A percentile compares a stretch with the other conserved stretches of the same genome.
These are phyloP conservation scores for Odontomachus brunneus DNA, from an alignment of 1,140 invertebrate genomes.

Conservation along the genomic window DNA sequence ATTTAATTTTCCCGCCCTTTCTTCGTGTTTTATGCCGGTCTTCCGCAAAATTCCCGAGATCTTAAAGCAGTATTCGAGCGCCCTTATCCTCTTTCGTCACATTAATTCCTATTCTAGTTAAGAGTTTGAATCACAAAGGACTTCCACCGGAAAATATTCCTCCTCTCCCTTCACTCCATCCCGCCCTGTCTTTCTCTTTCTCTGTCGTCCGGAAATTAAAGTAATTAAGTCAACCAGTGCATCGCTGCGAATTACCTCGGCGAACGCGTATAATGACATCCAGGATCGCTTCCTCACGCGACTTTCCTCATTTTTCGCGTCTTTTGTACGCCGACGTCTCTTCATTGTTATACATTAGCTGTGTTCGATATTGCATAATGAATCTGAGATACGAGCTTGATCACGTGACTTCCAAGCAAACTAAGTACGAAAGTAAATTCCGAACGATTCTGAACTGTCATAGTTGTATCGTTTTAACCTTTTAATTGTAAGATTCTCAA, in stretches of 20 bases:
- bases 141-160: constrained; percentile 50
- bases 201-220: constrained; percentile 50
- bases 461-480: too few species aligned
- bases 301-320: constrained; percentile 22
- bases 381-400: too few species aligned
- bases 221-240: constrained; percentile 59
- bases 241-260: constrained; percentile 58
- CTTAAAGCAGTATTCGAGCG: constrained; percentile 49
- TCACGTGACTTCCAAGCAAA: too few species aligned
- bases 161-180: not conserved
- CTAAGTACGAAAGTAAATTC: too few species aligned
- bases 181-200: too few species aligned
- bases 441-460: too few species aligned
- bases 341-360: constrained; percentile 3
- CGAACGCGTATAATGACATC: constrained; percentile 23
- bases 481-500: too few species aligned
- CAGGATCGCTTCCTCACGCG: constrained; percentile 14
- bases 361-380: too few species aligned
- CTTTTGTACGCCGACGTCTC: not conserved
- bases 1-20: constrained; percentile 59
- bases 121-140: constrained; percentile 59
- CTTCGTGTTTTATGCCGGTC: not conserved
- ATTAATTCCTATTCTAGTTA: constrained; percentile 62
- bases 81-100: constrained; percentile 34
- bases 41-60: constrained; percentile 11